Evolutionary conservation across 2,113 vertebrate genomes (phyloP), one percentile per base, ranked within the genome.

Genomic region (Gymnocephalus cernua): DNA sequence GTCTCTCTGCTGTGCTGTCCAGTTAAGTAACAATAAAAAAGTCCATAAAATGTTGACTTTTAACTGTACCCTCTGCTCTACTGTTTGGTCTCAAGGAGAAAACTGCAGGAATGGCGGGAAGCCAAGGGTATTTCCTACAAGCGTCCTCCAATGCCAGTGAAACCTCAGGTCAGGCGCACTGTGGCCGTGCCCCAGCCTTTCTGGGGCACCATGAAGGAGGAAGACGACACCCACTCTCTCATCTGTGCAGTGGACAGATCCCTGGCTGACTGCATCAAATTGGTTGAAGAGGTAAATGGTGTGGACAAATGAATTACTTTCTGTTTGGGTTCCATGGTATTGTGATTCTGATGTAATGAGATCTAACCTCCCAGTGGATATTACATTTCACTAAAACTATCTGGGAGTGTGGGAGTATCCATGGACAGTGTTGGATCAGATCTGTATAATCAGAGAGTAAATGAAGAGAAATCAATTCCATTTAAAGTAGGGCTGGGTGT

Each of bases 51-150:
- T n/a, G 5, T 27, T 53, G 3, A 25, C 16, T 32, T 5, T 14
- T 15, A 58, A 58, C 10, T 32, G 4, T 10, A 50, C 9, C 10
- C 13, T 58, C 3, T 54, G 32, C 14, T 44, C 25, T 62, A 0
- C 35, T 70, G 19, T 79, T 81, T 59, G 48, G 10, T 79, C 12
- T 47, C 4, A 88, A 99, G 98, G 90, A 96, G 86, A 71, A 96
- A 97, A 35, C 93, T 99, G 29, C 93, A 97, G 86, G 96, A 97
- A 58, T 99, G 98, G 98, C 67, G 96, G 32, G 93, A 94, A 50
- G 89, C 96, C 21, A 97, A 94, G 71, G 96, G 98, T 1, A 97
- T 96, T 87, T 91, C 89, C 0, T 99, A 99, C 91, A 99, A 99
- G 74, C 96, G 97, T 2, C 98, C 98, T 0, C 95, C 98, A 0